Conservation (phyloP, 2,888 invertebrate genomes). For the Sylvicola cinctus region DNA sequence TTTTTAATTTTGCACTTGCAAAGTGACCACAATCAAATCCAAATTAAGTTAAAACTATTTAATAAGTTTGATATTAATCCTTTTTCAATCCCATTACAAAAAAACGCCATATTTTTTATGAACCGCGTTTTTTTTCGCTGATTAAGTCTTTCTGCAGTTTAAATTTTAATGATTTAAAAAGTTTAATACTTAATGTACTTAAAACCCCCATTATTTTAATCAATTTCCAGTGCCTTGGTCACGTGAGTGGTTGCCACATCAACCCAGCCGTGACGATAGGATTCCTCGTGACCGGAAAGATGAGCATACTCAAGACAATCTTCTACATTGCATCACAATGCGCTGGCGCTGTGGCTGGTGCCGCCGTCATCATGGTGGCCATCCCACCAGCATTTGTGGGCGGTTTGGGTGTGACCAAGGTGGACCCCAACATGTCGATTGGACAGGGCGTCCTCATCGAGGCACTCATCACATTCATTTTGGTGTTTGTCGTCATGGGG, state of each 20-base stretch:
- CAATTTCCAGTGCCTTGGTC: constrained; percentile 47
- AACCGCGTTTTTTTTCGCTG: too few species aligned
- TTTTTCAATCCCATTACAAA: too few species aligned
- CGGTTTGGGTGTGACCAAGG: constrained; percentile 41
- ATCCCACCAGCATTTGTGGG: constrained; percentile 9
- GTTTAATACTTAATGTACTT: too few species aligned
- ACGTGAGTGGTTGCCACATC: constrained; percentile 77
- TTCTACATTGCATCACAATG: constrained; percentile 68
- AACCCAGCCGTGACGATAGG: constrained; percentile 83
- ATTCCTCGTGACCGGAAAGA: constrained; percentile 59
- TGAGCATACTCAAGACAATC: constrained; percentile 53
- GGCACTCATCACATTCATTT: constrained; percentile 63
- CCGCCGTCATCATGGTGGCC: constrained; percentile 46
- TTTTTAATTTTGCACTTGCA: too few species aligned
- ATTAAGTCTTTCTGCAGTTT: too few species aligned
- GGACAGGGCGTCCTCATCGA: constrained; percentile 68
- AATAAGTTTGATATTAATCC: too few species aligned
- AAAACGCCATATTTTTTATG: too few species aligned
- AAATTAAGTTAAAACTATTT: too few species aligned
- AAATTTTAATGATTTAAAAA: too few species aligned
- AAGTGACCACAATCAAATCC: too few species aligned
- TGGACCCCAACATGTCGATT: constrained; percentile 32
- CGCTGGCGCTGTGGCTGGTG: constrained; percentile 62
- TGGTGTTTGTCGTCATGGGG: constrained; percentile 70
- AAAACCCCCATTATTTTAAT: constrained; percentile 3